Evolutionary conservation across 2,888 invertebrate genomes (phyloP), one percentile per base, ranked within the genome.

Genomic region (Acleris literana): DNA sequence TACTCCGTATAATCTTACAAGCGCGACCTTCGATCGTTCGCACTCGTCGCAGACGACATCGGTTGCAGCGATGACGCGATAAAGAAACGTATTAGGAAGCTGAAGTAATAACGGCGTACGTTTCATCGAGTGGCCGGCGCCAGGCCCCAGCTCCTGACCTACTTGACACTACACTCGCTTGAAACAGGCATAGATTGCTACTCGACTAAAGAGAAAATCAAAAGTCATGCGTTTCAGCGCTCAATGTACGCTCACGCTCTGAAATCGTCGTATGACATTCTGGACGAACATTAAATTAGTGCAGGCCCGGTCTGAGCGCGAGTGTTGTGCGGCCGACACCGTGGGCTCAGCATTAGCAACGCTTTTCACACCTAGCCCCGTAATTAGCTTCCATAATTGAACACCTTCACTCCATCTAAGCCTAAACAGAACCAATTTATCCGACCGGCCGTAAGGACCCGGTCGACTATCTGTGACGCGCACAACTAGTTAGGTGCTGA

Each of bases 321-420:
- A 44, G 44, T 44, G 5, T 33, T 13, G 1, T 6, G 33, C 33
- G 33, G 11, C 33, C 33, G 33, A 33, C 33, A 33, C 33, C 33
- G 11, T 13, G 13, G 11, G 33, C 11, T 33, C 44, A 5, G 44
- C 44, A n/a, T 16, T 44, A 44, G n/a, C 44, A 33, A 33, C 33
- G 11, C 11, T 33, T 33, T 33, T 11, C 44, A 52, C 25, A 25
- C 52, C 11, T 9, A 33, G 33, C 33, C 33, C 22, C 6, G n/a
- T 52, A 52, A 52, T 52, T 25, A 52, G 52, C 29, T n/a, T 52
- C 29, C 29, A 52, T 52, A 11, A 52, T 52, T 29, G 25, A 52
- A 16, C n/a, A 16, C n/a, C 29, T 44, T 11, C 3, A 11, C 33
- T 33, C 33, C 33, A 3, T 33, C 33, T 2, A 33, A 33, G 13